phyloP scores from a whole-genome alignment of 2,113 vertebrate species.

The Peucedramus taeniatus region DNA sequence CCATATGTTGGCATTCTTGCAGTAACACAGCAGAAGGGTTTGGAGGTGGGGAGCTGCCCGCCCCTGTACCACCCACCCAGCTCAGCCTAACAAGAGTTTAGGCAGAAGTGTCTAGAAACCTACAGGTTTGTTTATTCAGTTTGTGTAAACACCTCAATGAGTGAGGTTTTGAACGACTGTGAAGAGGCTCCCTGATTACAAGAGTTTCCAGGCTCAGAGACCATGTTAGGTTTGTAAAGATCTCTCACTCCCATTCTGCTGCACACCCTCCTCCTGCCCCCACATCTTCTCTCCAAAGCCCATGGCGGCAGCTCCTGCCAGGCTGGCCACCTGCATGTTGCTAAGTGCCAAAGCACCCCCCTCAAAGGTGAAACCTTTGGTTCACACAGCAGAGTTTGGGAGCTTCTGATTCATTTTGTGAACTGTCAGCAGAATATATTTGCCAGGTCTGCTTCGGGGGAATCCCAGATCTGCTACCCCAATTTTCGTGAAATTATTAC shows the following conservation, averaged over 20 bases:
- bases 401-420: not conserved
- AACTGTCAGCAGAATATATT: not conserved
- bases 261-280: not conserved
- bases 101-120: not conserved
- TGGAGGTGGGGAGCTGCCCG: not conserved
- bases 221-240: fast-evolving
- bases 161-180: not conserved
- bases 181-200: not conserved
- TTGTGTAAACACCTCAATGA: not conserved
- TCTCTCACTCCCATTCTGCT: not conserved
- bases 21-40: not conserved
- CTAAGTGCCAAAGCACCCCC: not conserved
- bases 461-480: not conserved
- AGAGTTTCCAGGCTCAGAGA: not conserved
- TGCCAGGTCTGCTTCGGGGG: not conserved
- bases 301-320: not conserved
- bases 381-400: not conserved
- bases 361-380: not conserved
- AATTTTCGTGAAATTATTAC: not conserved
- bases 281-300: not conserved
- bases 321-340: not conserved
- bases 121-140: not conserved
- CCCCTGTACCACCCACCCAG: not conserved
- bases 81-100: not conserved
- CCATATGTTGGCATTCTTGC: not conserved